Evolutionary conservation across 92 coral and sea anemone genomes (phyloP).

Genomic region (Paramuricea clavata): DNA sequence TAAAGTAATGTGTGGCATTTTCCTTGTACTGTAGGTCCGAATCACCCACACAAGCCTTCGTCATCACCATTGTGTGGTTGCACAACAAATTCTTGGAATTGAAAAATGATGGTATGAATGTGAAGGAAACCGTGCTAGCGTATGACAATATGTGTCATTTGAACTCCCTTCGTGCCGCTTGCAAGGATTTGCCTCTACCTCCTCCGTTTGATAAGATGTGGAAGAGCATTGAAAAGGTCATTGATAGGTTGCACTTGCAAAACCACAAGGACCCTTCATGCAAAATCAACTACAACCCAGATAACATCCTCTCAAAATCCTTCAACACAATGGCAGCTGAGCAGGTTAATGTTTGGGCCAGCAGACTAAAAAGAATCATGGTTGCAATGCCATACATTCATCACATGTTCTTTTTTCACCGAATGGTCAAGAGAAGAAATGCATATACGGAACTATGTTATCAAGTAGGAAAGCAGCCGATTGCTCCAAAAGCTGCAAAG

Average conservation of each 20-base stretch:
- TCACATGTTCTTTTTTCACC: slow-evolving; percentile 59
- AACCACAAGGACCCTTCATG: slow-evolving; percentile 63
- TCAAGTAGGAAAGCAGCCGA: slow-evolving; percentile 32
- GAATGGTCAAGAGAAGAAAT: slow-evolving; percentile 59
- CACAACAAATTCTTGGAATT: too few relatives aligned
- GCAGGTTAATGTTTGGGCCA: slow-evolving; percentile 64
- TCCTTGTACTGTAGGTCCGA: too few relatives aligned
- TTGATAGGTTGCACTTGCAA: slow-evolving; percentile 36
- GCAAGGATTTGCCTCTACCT: slow-evolving; percentile 35
- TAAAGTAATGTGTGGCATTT: too few relatives aligned
- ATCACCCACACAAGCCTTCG: too few relatives aligned
- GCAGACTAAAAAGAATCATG: slow-evolving; percentile 53
- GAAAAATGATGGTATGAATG: too few relatives aligned
- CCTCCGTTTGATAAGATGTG: slow-evolving; percentile 38
- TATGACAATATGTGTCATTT: too few relatives aligned
- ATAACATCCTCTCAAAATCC: slow-evolving; percentile 27
- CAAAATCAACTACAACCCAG: slow-evolving; percentile 56
- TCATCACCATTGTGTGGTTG: too few relatives aligned
- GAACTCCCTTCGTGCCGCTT: slow-evolving; percentile 3
- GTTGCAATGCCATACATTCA: slow-evolving; percentile 58
- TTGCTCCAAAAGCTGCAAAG: slow-evolving; percentile 44
- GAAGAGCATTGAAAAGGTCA: slow-evolving; percentile 29
- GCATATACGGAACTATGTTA: slow-evolving; percentile 62
- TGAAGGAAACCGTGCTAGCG: too few relatives aligned
- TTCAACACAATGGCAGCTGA: slow-evolving; percentile 70